Base-by-base conservation (phyloP, 2,113 vertebrate genomes). In the Tupaia tana region DNA sequence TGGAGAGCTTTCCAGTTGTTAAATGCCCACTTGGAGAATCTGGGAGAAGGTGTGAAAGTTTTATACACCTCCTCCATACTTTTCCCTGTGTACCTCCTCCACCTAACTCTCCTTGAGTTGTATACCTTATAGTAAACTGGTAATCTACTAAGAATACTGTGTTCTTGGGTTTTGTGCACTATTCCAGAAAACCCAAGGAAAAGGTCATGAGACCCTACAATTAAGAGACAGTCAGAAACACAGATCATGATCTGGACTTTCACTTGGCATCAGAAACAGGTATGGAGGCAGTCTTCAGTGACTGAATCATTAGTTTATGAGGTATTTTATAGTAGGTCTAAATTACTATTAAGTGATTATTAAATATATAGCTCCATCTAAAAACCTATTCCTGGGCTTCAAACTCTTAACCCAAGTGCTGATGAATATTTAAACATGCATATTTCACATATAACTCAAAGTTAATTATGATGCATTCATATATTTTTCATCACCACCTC, bases 11-110 rank as follows among this genome's bases (percentile, higher is more conserved):
- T 18, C 1, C 1, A 7, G n/a, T 18, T 78, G 6, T 7, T 27
- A 8, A 43, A 1, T 43, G 43, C 43, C 43, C 10, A 63, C 16
- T 14, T 69, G 10, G 7, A n/a, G 1, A 16, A 20, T 10, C 19
- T 54, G 3, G 14, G 14, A 59, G 18, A 43, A 29, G 54, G 54
- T 11, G 0, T 20, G 16, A 5, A 20, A 22, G 8, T 16, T 59
- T 22, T 7, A 1, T 7, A 1, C 22, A 16, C 9, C 54, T 24
- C 16, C 56, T 10, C 52, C 4, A 63, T 2, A 3, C 4, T 15
- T 19, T 22, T 66, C 6, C n/a, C 9, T 4, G 2, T 27, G 2
- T 2, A 10, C 54, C 29, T 66, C 61, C 24, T 54, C 61, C 20
- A 9, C 9, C 11, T n/a, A 7, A 66, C 73, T 59, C 0, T 78